A percentile compares a stretch with the other conserved stretches of the same genome.
These are phyloP conservation scores for Hippoglossus hippoglossus DNA, from an alignment of 2,797 vertebrate genomes.

Conservation along the genomic window DNA sequence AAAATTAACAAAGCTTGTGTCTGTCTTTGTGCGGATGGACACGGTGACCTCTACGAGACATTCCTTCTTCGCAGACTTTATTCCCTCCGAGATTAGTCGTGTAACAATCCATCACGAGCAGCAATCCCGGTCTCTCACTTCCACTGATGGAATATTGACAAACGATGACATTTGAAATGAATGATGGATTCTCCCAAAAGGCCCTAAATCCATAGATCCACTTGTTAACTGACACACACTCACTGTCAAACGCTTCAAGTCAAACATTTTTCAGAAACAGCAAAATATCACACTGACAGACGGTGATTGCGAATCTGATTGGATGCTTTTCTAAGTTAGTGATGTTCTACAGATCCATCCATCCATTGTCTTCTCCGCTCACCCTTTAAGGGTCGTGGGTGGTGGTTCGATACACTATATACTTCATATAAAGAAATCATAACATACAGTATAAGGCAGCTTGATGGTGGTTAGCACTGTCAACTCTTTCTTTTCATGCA, in stretches of 20 bases:
- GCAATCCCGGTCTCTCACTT: constrained; percentile 50
- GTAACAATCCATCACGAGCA: constrained; percentile 65
- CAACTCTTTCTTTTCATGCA: too few relatives aligned
- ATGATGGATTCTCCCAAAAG: constrained; percentile 61
- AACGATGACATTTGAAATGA: constrained; percentile 68
- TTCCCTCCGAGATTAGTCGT: constrained; percentile 49
- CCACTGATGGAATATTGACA: constrained; percentile 75
- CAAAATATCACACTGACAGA: constrained; percentile 20
- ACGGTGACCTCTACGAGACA: constrained; percentile 16
- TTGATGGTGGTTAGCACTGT: too few relatives aligned
- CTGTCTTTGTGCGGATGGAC: constrained; percentile 15
- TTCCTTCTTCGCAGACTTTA: constrained; percentile 38
- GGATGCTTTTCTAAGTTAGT: constrained; percentile 15
- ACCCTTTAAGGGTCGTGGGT: too few relatives aligned
- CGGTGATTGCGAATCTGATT: constrained; percentile 11
- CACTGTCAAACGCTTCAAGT: constrained; percentile 48
- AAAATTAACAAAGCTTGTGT: background rate
- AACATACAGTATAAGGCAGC: too few relatives aligned
- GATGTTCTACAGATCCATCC: background rate
- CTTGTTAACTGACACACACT: constrained; percentile 60
- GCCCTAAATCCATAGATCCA: constrained; percentile 62
- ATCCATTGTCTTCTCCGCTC: too few relatives aligned
- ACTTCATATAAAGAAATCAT: too few relatives aligned
- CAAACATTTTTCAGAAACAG: constrained; percentile 31
- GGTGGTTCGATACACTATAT: background rate